A percentile compares a stretch with the other conserved stretches of the same genome.
phyloP scores from a whole-genome alignment of 35 echinoderm and acorn worm genomes.

The Amphiura filiformis region DNA sequence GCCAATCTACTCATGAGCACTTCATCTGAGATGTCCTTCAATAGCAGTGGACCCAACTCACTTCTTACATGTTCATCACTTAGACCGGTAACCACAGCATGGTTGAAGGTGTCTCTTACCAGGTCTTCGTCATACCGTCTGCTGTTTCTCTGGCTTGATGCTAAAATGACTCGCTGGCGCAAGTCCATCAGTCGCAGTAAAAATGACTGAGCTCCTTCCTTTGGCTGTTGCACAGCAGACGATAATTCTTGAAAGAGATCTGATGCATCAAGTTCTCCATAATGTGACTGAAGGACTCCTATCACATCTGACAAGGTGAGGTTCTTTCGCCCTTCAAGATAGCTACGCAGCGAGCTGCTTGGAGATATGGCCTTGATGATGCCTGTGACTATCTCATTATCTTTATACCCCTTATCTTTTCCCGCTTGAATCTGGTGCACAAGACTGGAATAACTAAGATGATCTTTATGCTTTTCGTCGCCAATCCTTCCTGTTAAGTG shows the following conservation, averaged over 20 bases:
- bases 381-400: constrained; percentile 14
- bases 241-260: constrained; percentile 57
- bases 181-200: constrained; percentile 49
- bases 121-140: constrained; percentile 40
- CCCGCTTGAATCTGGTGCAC: constrained; percentile 51
- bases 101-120: constrained; percentile 44
- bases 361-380: constrained; percentile 32
- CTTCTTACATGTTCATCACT: constrained; percentile 22
- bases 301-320: constrained; percentile 19
- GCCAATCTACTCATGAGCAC: not conserved
- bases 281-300: constrained; percentile 47
- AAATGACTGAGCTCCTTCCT: constrained; percentile 37
- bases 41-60: constrained; percentile 19
- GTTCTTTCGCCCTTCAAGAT: constrained; percentile 36
- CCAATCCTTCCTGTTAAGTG: constrained; percentile 38
- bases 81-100: constrained; percentile 43
- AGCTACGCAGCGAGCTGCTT: not conserved
- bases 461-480: constrained; percentile 21
- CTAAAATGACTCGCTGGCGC: constrained; percentile 58
- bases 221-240: constrained; percentile 18
- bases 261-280: constrained; percentile 44
- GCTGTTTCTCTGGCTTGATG: constrained; percentile 16
- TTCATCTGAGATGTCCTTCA: constrained; percentile 19
- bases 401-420: not conserved
- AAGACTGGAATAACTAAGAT: constrained; percentile 41